Evolutionary conservation across 2,888 invertebrate species (phyloP), one percentile per base, ranked within the genome.

Genomic region (Drosophila macrospina): DNA sequence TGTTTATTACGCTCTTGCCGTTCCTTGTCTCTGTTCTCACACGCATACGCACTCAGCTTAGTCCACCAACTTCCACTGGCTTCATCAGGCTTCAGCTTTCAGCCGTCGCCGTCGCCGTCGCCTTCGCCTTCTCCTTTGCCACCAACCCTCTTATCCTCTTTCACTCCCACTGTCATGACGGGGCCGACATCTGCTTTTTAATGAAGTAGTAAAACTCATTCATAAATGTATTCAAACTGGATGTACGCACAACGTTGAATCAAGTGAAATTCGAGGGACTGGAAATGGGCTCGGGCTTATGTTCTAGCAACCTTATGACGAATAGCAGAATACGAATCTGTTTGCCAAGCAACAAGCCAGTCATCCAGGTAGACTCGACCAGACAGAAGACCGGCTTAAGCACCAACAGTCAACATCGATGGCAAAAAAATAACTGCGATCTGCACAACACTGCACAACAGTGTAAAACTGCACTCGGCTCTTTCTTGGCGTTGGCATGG

Each of bases 141-240:
- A 7, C 13, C 42, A 7, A 13, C 42, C 73, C 47, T 48, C 34
- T 54, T 37, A 42, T 41, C 56, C 62, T 34, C 50, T 55, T 61
- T 54, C 55, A 69, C 69, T 57, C 69, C 66, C 78, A 76, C 73
- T 68, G 77, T 47, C 68, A 68, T 69, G 66, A 59, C 64, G 69
- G 48, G 68, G 68, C 79, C 64, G 69, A 76, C 73, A 78, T 69
- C 69, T 76, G 72, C 67, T 55, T 88, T 91, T 91, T 91, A 91
- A 91, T 91, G 91, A 91, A 91, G 92, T 91, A 91, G 92, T 91
- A 91, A 91, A 91, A 90, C 89, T 90, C 91, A 91, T 91, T 91
- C 91, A 91, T 91, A 91, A 91, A 91, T 86, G 80, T 82, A 85
- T 83, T 88, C 89, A 89, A 76, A 67, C 72, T 55, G 76, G 74